Percentiles rank a stretch among this genome's conserved stretches.
These are phyloP conservation scores for Pammene aurita DNA, from an alignment of 2,888 invertebrate genomes.

Conservation along the genomic window DNA sequence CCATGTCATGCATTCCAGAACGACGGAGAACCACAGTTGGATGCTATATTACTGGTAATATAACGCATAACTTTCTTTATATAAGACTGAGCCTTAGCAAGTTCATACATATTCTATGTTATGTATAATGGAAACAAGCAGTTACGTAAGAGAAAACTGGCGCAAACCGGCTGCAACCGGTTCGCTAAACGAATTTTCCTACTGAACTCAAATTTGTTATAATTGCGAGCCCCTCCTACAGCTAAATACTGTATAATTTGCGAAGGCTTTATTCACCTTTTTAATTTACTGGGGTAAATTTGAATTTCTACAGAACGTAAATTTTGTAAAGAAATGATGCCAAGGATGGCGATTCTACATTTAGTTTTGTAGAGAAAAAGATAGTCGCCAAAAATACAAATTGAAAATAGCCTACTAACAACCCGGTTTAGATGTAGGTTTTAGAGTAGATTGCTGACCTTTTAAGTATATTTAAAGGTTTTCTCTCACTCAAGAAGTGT, in stretches of 20 bases:
- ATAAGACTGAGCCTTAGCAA: too few relatives aligned
- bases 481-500: too few relatives aligned
- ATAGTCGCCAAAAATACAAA: too few relatives aligned
- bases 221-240: constrained; percentile 34
- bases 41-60: too few relatives aligned
- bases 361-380: background rate
- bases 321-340: constrained; percentile 2
- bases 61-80: too few relatives aligned
- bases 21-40: too few relatives aligned
- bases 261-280: constrained; percentile 17
- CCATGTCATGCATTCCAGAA: too few relatives aligned
- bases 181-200: constrained; percentile 41
- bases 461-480: too few relatives aligned
- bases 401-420: too few relatives aligned
- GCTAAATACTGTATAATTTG: constrained; percentile 39
- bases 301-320: constrained; percentile 3
- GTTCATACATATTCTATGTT: background rate
- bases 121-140: constrained; percentile 26
- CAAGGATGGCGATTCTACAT: background rate
- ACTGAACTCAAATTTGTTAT: constrained; percentile 40
- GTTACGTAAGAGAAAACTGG: constrained; percentile 37
- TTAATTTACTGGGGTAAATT: constrained; percentile 1
- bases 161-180: constrained; percentile 37
- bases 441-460: too few relatives aligned
- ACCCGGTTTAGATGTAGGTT: too few relatives aligned